Evolutionary conservation across 2,888 invertebrate genomes (phyloP), one percentile per base, ranked within the genome.

Genomic region (Onthophagus sagittarius): DNA sequence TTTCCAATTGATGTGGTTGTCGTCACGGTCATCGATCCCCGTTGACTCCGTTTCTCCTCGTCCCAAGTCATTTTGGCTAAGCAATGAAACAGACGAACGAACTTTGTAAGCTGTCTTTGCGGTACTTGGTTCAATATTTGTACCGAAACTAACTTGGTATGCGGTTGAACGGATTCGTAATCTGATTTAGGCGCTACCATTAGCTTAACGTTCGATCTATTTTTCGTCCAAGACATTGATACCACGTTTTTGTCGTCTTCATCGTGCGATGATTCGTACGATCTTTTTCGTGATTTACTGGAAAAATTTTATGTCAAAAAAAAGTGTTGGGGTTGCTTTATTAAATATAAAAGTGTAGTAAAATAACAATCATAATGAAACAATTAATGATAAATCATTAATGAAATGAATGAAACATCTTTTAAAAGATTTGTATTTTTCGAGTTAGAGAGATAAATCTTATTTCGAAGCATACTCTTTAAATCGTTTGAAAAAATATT

Each of bases 71-170:
- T 74, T 23, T 71, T 71, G 13, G 74, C 71, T 15, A 74, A 32
- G 70, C 74, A 74, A 7, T 71, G 72, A 65, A 74, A 74, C 14
- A 74, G 67, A n/a, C 63, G 74, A 15, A 74, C 62, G 63, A 74
- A 74, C 72, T 74, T 74, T 33, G 33, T 73, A n/a, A 74, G 23
- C 33, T 13, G 64, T 11, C 67, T 70, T 23, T 64, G 64, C 2
- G 64, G 67, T 9, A 53, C 15, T 15, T 39, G 31, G 0, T 71
- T 73, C 6, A 63, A 64, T 4, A 76, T 53, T 14, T 73, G 71
- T 0, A 76, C 72, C 5, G 75, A 62, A 15, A 77, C 75, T 11
- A 77, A 70, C 33, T 73, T 71, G 7, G 75, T 77, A 63, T 71
- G 71, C 7, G 77, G 75, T 14, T 73, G 71, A 64, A 76, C 75